These are phyloP conservation scores for Thalassoma bifasciatum DNA, from an alignment of 2,113 vertebrate species.

Conservation along the genomic window DNA sequence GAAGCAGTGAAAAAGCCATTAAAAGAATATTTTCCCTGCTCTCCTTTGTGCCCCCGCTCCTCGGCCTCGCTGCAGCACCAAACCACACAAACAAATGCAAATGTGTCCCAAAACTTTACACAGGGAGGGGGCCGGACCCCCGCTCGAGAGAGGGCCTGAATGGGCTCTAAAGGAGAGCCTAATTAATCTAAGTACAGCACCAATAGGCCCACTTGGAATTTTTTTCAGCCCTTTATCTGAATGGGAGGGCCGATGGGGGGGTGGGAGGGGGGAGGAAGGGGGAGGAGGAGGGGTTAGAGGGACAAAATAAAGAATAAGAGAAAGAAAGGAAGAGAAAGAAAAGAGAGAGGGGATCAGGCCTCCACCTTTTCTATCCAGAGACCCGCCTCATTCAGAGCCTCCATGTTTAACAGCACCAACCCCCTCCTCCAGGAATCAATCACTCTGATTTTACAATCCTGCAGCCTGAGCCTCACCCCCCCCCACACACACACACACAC, in stretches of 20 bases:
- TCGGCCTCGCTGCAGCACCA: slow-evolving; percentile 16
- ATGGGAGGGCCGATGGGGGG: slow-evolving; percentile 50
- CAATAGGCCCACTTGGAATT: slow-evolving; percentile 90
- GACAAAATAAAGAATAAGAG: slow-evolving; percentile 51
- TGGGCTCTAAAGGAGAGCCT: slow-evolving; percentile 90
- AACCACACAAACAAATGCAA: slow-evolving; percentile 96
- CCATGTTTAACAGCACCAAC: slow-evolving; percentile 79
- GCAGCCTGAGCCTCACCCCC: background rate
- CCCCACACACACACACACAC: too few relatives aligned
- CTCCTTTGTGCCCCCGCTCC: slow-evolving; percentile 72
- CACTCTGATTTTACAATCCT: slow-evolving; percentile 33
- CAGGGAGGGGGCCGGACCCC: slow-evolving; percentile 84
- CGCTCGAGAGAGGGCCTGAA: slow-evolving; percentile 87
- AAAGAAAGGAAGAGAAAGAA: slow-evolving; percentile 60
- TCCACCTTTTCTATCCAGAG: slow-evolving; percentile 81
- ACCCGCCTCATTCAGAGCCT: slow-evolving; percentile 80
- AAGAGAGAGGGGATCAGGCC: slow-evolving; percentile 82
- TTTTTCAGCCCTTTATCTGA: slow-evolving; percentile 85
- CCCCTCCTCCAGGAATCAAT: slow-evolving; percentile 77
- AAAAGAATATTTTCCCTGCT: slow-evolving; percentile 83
- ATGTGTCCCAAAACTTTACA: slow-evolving; percentile 90
- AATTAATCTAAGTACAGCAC: slow-evolving; percentile 94
- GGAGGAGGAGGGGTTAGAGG: slow-evolving; percentile 3
- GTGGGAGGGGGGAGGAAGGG: background rate
- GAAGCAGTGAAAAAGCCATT: slow-evolving; percentile 78